Evolutionary conservation across 2,888 invertebrate genomes (phyloP), one percentile per base, ranked within the genome.

Genomic region (Caenorhabditis panamensis): DNA sequence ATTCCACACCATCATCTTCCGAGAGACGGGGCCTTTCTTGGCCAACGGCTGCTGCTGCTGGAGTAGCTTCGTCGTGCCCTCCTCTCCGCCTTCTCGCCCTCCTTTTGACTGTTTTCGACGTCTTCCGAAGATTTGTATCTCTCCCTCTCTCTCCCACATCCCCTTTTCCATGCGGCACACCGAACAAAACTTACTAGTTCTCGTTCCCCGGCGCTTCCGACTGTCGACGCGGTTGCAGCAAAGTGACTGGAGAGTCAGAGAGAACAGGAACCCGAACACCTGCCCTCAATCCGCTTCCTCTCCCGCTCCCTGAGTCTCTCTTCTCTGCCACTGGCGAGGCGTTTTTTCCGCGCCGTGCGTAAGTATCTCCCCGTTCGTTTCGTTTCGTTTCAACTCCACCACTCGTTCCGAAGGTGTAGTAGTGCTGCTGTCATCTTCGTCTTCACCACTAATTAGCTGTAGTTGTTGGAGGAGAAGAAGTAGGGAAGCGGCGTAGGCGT

Each of bases 1-100:
- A 72, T 61, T 72, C 69, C 69, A 69, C 69, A 69, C 69, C 69
- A 69, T 69, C 69, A 69, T 69, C 69, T 69, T 69, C 69, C 59
- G 69, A 62, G 69, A n/a, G n/a, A n/a, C n/a, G n/a, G 71, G 71
- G 61, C 62, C 72, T 72, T 72, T 72, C 72, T 72, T 72, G 72
- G 72, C 54, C 69, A 69, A 69, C 69, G 69, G 61, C 69, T 41
- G 41, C 41, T 41, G 41, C 62, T 54, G 53, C 71, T 53, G 71
- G 44, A 54, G 63, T 66, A 63, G 73, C 36, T 58, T 56, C 59
- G 54, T 64, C 24, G 41, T 54, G 63, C 72, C 47, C 36, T 53
- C 31, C 16, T 31, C 72, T 53, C 62, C 37, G 24, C 53, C 53
- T 26, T 54, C 49, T 71, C 62, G 61, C 37, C 61, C 62, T 71